A percentile compares a stretch with the other conserved stretches of the same genome.
phyloP scores from a whole-genome alignment of 2,113 vertebrate species.

The Mesitornis unicolor region DNA sequence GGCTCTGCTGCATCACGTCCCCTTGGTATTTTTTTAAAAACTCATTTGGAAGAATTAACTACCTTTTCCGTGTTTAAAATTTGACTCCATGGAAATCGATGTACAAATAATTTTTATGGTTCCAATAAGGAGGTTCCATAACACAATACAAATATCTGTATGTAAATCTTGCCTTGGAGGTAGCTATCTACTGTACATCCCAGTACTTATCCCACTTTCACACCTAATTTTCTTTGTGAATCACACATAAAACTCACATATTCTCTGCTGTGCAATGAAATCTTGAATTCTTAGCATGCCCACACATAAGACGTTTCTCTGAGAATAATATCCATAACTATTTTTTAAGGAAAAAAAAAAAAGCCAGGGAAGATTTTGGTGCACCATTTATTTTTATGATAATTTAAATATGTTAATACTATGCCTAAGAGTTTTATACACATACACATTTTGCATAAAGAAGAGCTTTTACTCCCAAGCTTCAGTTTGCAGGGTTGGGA shows the following conservation, averaged over 20 bases:
- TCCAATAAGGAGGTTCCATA: constrained; percentile 53
- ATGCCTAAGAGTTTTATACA: constrained; percentile 58
- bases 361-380: constrained; percentile 43
- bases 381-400: constrained; percentile 70
- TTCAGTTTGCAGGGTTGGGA: background rate
- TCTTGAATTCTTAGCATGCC: constrained; percentile 65
- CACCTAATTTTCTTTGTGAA: constrained; percentile 71
- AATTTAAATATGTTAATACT: constrained; percentile 70
- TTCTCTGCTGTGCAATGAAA: constrained; percentile 66
- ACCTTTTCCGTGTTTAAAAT: constrained; percentile 58
- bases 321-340: constrained; percentile 63
- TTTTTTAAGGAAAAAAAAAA: background rate
- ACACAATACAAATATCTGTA: constrained; percentile 61
- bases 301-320: constrained; percentile 44
- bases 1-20: constrained; percentile 23
- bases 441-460: constrained; percentile 55
- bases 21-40: constrained; percentile 20
- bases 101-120: constrained; percentile 60
- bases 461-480: constrained; percentile 23
- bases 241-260: constrained; percentile 67
- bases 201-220: constrained; percentile 62
- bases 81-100: constrained; percentile 50
- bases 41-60: constrained; percentile 59
- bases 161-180: constrained; percentile 66
- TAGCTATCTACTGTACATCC: constrained; percentile 52